Percentiles rank a stretch among this genome's conserved stretches.
phyloP scores from a whole-genome alignment of 2,888 invertebrate genomes.

The Halictus ligatus region DNA sequence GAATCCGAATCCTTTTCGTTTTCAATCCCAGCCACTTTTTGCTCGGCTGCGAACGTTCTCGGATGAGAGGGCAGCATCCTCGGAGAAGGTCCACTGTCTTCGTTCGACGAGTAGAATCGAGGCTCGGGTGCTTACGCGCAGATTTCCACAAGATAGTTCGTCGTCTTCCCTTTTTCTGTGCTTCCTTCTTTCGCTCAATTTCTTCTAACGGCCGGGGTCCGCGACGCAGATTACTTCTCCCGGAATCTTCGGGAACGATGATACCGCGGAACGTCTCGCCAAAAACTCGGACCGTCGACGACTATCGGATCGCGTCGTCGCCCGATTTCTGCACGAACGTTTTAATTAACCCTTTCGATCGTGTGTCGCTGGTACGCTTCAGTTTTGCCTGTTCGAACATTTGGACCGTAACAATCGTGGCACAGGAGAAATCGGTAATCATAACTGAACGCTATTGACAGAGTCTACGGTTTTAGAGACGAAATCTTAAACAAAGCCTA shows the following conservation, averaged over 20 bases:
- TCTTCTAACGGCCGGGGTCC: constrained; percentile 47
- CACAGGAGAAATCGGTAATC: too few species aligned
- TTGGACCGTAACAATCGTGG: too few species aligned
- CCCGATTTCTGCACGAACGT: not conserved
- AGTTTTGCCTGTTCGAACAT: too few species aligned
- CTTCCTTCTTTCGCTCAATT: constrained; percentile 53
- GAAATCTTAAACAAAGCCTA: too few species aligned
- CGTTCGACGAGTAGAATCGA: constrained; percentile 53
- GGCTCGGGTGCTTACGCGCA: constrained; percentile 29
- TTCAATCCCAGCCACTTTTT: not conserved
- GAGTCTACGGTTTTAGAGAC: too few species aligned
- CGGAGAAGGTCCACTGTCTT: constrained; percentile 26
- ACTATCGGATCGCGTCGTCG: not conserved
- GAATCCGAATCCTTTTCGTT: not conserved
- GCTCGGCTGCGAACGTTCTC: not conserved
- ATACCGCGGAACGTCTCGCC: constrained; percentile 9
- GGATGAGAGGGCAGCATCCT: constrained; percentile 5
- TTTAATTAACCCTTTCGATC: not conserved
- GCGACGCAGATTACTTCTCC: constrained; percentile 25
- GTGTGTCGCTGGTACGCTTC: too few species aligned
- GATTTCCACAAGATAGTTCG: constrained; percentile 48
- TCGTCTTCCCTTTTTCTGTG: constrained; percentile 15
- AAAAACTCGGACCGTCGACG: constrained; percentile 2
- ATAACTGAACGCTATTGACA: too few species aligned
- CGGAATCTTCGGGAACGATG: constrained; percentile 41